phyloP scores from a whole-genome alignment of 1,140 invertebrate genomes.

The Caerostris darwini region DNA sequence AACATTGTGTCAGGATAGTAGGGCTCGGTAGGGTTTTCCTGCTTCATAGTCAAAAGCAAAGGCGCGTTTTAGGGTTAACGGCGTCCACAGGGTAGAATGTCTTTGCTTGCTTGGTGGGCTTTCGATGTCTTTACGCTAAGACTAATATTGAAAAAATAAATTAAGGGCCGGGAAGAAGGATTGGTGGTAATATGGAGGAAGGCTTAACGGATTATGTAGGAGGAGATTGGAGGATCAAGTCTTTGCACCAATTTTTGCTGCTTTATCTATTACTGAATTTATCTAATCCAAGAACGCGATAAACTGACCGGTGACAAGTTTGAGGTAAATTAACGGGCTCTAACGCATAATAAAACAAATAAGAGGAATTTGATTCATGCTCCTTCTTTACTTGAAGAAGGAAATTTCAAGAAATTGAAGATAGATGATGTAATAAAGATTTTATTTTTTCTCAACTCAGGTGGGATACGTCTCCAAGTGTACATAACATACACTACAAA shows the following conservation, averaged over 20 bases:
- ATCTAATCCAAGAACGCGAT: neutral
- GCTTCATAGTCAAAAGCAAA: neutral
- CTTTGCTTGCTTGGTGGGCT: conserved; percentile 38
- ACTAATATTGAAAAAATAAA: neutral
- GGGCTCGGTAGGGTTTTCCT: neutral
- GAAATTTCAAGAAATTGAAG: too few relatives aligned
- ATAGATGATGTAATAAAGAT: too few relatives aligned
- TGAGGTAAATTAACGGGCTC: too few relatives aligned
- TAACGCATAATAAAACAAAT: too few relatives aligned
- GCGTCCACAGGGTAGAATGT: conserved; percentile 21
- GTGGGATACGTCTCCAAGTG: too few relatives aligned
- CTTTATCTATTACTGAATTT: neutral
- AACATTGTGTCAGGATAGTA: conserved; percentile 38
- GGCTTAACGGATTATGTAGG: conserved; percentile 33
- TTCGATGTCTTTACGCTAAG: neutral
- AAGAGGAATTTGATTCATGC: too few relatives aligned
- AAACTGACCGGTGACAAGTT: neutral
- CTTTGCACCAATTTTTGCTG: neutral
- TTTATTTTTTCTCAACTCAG: too few relatives aligned
- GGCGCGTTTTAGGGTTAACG: conserved; percentile 55
- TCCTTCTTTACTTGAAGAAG: too few relatives aligned
- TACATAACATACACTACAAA: too few relatives aligned
- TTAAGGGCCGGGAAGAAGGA: neutral
- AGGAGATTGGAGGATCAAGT: conserved; percentile 41
- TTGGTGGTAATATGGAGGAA: neutral